Base-by-base conservation (phyloP, 2,797 vertebrate species). In the Falco columbarius region DNA sequence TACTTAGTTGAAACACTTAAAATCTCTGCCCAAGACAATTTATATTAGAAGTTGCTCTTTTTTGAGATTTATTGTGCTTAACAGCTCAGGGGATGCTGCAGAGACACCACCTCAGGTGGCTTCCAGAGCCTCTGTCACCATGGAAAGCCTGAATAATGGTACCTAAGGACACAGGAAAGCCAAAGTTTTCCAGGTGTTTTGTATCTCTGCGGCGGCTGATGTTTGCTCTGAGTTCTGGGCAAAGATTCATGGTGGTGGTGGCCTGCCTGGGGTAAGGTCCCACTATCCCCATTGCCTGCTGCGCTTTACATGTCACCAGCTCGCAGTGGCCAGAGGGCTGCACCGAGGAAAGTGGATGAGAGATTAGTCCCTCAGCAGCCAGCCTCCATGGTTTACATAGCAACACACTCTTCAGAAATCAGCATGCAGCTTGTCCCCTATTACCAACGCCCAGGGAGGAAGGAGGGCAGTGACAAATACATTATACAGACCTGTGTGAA, bases 211-310 rank as follows among this genome's bases (percentile, higher is more conserved):
- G 54, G 23, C 2, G 26, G 29, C 8, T 82, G 38, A 2, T 32
- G 14, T 34, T 73, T 63, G 59, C 59, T 40, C 9, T 0, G 12
- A 61, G 26, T 59, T 74, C 54, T 68, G 34, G 29, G 44, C 40
- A 52, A 47, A 55, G 61, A 29, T 32, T 40, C 0, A 0, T 4
- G 10, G 7, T 55, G 30, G 3, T 51, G 38, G 23, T 82, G 42
- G 24, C 23, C 63, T 29, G 32, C 6, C 42, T 47, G 76, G 40
- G 21, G 5, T 47, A 27, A 88, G 21, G 42, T 55, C 24, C 44
- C 1, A 0, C 36, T n/a, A 6, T 20, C 34, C 46, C 58, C 10
- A 3, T 10, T 8, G 47, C 23, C 4, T 1, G 0, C 52, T 44
- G 65, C 40, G 29, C 34, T 46, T 11, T 26, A 19, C 7, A 0